Evolutionary conservation across 2,113 vertebrate genomes (phyloP).

Genomic region (Rattus norvegicus): DNA sequence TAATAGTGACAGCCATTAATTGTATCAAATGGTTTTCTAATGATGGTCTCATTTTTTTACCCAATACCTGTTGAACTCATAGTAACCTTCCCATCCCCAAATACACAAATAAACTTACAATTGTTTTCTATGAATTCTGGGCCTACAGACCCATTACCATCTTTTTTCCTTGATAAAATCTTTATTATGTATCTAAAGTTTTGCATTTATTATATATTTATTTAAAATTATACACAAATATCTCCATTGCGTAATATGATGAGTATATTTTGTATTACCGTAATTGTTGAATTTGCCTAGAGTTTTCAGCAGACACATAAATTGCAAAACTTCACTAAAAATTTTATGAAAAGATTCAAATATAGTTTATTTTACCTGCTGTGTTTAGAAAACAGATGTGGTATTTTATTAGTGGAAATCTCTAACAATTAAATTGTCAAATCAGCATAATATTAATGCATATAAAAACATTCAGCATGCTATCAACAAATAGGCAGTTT

Average conservation of each 20-base stretch:
- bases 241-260: conserved; percentile 40
- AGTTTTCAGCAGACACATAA: conserved; percentile 81
- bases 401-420: conserved; percentile 81
- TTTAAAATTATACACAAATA: background rate
- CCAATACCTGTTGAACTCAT: background rate
- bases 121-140: conserved; percentile 24
- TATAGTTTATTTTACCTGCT: conserved; percentile 76
- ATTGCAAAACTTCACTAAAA: conserved; percentile 79
- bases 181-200: background rate
- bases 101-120: background rate
- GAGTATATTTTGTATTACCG: conserved; percentile 75
- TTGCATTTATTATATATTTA: background rate
- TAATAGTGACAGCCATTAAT: background rate
- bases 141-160: background rate
- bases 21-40: background rate
- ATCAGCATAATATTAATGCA: conserved; percentile 80
- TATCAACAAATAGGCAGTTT: conserved; percentile 8
- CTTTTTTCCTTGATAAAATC: background rate
- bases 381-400: conserved; percentile 79
- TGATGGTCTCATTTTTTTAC: background rate
- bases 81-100: background rate
- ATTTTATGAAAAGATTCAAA: conserved; percentile 81
- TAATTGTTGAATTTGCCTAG: conserved; percentile 80
- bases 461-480: conserved; percentile 74
- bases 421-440: conserved; percentile 77